phyloP scores from a whole-genome alignment of 2,113 vertebrate species.

The Proteles cristata region DNA sequence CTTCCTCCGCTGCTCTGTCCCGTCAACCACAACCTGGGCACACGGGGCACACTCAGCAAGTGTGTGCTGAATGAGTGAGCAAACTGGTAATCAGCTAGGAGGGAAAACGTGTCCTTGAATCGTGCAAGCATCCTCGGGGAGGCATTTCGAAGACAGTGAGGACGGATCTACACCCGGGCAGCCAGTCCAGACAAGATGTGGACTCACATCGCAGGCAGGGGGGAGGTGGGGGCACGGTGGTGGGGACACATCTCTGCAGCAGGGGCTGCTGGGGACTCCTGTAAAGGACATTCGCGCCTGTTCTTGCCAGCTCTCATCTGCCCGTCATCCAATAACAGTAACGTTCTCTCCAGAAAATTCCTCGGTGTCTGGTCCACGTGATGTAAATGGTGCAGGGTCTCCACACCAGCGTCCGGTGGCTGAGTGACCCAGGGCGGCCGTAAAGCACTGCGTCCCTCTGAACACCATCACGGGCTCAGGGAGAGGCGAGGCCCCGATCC shows the following conservation, averaged over 20 bases:
- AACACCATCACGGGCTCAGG: neutral
- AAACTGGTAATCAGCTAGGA: neutral
- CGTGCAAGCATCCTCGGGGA: too few species aligned
- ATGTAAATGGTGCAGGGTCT: too few species aligned
- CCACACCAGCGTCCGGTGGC: neutral
- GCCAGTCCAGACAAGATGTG: accelerated
- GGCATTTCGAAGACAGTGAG: too few species aligned
- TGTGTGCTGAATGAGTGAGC: too few species aligned
- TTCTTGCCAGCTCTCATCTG: too few species aligned
- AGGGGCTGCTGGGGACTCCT: too few species aligned
- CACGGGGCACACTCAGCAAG: accelerated
- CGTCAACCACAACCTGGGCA: accelerated
- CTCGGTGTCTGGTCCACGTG: too few species aligned
- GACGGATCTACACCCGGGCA: accelerated
- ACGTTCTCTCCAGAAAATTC: too few species aligned
- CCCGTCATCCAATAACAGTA: too few species aligned
- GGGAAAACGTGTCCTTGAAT: too few species aligned
- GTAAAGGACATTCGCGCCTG: too few species aligned
- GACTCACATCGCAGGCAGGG: neutral
- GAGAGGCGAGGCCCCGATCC: neutral
- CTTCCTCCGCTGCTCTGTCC: accelerated
- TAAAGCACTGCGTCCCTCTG: neutral
- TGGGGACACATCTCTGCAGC: too few species aligned
- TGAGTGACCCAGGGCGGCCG: accelerated
- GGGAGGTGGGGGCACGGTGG: accelerated